Percentiles rank a stretch among this genome's conserved stretches.
Evolutionary conservation across 2,797 vertebrate genomes (phyloP).

Genomic region (Rhinatrema bivittatum): DNA sequence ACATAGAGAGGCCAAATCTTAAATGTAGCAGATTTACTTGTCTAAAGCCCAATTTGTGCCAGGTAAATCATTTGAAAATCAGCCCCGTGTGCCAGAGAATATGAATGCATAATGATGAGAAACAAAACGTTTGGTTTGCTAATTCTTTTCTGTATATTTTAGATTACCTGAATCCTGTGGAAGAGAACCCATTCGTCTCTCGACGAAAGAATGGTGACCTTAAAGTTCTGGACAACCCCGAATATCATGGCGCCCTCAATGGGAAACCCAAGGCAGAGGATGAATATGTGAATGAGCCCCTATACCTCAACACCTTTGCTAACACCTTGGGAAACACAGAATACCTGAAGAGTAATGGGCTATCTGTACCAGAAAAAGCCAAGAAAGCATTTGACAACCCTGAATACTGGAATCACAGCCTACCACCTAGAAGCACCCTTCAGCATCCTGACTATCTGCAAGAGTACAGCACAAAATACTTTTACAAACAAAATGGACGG

Average conservation of each 20-base stretch:
- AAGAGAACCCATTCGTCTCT: constrained; percentile 93
- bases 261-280: constrained; percentile 80
- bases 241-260: constrained; percentile 78
- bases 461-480: constrained; percentile 84
- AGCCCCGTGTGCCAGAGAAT: too few species aligned
- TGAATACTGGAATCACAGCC: constrained; percentile 95
- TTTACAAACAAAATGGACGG: constrained; percentile 93
- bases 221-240: constrained; percentile 86
- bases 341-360: constrained; percentile 74
- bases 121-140: too few species aligned
- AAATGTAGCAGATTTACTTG: too few species aligned
- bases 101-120: too few species aligned
- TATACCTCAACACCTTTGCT: constrained; percentile 91
- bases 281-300: constrained; percentile 83
- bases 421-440: constrained; percentile 78
- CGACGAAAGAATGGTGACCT: constrained; percentile 84
- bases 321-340: constrained; percentile 64
- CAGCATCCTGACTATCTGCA: constrained; percentile 86
- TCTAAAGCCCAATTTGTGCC: too few species aligned
- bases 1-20: too few species aligned
- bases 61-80: too few species aligned
- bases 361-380: constrained; percentile 76
- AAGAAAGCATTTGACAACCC: constrained; percentile 97
- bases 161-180: constrained; percentile 89
- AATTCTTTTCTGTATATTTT: too few species aligned